These are phyloP conservation scores for Helleia helle DNA, from an alignment of 2,888 invertebrate species.

Conservation along the genomic window DNA sequence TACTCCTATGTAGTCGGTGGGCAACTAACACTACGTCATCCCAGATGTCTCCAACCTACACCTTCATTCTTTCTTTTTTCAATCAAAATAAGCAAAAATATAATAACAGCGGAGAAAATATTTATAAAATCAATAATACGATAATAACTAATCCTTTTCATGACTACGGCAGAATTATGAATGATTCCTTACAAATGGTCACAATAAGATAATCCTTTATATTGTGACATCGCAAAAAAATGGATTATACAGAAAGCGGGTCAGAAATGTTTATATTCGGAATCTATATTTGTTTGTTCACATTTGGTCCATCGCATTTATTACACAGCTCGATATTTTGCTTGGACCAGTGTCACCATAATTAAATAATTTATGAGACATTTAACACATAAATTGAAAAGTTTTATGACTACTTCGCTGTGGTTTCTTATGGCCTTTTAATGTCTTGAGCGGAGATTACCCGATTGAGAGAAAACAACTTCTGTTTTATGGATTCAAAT, in stretches of 20 bases:
- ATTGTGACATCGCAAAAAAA: constrained; percentile 26
- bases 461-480: background rate
- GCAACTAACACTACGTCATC: no score
- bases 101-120: constrained; percentile 3
- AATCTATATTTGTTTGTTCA: constrained; percentile 54
- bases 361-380: background rate
- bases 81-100: constrained; percentile 1
- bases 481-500: background rate
- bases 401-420: background rate
- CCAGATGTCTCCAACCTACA: no score
- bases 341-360: constrained; percentile 1
- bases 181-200: constrained; percentile 7
- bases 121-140: constrained; percentile 8
- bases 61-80: no score
- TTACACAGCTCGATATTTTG: constrained; percentile 40
- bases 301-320: constrained; percentile 59
- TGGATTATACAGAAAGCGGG: constrained; percentile 33
- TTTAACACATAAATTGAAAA: background rate
- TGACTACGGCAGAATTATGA: constrained; percentile 1
- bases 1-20: no score
- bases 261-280: constrained; percentile 45
- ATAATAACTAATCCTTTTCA: constrained; percentile 8
- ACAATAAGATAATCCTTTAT: constrained; percentile 26
- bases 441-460: background rate
- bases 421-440: background rate